Conservation (phyloP, 1,140 invertebrate genomes). For the Tetragnatha versicolor region DNA sequence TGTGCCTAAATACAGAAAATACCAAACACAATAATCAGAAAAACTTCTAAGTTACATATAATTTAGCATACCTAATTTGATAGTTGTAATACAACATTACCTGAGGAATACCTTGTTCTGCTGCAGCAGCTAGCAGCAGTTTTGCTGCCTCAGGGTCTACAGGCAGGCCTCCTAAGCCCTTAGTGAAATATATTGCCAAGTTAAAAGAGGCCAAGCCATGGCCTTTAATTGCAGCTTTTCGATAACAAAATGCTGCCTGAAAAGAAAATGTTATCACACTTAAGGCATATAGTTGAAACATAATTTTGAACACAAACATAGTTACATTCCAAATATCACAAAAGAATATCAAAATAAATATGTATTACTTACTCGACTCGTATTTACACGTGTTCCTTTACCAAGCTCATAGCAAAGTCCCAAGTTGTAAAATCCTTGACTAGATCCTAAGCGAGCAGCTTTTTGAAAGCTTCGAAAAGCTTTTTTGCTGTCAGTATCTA, state of each 20-base stretch:
- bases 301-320: not conserved
- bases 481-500: slow-evolving; percentile 19
- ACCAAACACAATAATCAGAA: too few species aligned
- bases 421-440: slow-evolving; percentile 62
- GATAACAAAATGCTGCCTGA: slow-evolving; percentile 58
- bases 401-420: slow-evolving; percentile 63
- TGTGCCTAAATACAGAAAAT: slow-evolving; percentile 61
- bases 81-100: slow-evolving; percentile 51
- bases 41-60: too few species aligned
- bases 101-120: slow-evolving; percentile 59
- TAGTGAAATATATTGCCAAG: slow-evolving; percentile 60
- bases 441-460: slow-evolving; percentile 59
- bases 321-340: not conserved
- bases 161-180: slow-evolving; percentile 59
- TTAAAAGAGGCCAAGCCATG: slow-evolving; percentile 62
- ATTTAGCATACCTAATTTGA: too few species aligned
- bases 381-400: slow-evolving; percentile 60
- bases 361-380: slow-evolving; percentile 58
- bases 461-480: slow-evolving; percentile 59
- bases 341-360: not conserved
- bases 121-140: slow-evolving; percentile 59
- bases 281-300: not conserved
- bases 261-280: slow-evolving; percentile 6
- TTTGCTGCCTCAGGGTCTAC: slow-evolving; percentile 57
- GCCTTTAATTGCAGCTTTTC: slow-evolving; percentile 59